Evolutionary conservation across 2,888 invertebrate genomes (phyloP).

Genomic region (Papilio demoleus): DNA sequence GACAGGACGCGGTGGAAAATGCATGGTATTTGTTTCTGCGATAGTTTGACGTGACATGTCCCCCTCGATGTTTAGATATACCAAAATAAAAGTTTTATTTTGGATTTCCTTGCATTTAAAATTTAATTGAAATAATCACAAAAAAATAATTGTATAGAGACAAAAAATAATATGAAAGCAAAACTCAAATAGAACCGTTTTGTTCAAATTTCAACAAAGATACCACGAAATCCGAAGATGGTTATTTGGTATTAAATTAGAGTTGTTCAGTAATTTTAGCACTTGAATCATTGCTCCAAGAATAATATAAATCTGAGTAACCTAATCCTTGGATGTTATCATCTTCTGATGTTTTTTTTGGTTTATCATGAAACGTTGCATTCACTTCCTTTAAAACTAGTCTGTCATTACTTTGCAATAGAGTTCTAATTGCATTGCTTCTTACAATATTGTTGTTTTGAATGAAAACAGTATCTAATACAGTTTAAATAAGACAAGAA

Average conservation of each 20-base stretch:
- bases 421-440: slow-evolving; percentile 12
- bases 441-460: background rate
- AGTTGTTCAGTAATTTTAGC: background rate
- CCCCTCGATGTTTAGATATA: slow-evolving; percentile 8
- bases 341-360: slow-evolving; percentile 29
- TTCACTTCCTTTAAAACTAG: slow-evolving; percentile 16
- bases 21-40: slow-evolving; percentile 48
- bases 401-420: background rate
- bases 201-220: background rate
- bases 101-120: background rate
- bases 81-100: background rate
- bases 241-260: background rate
- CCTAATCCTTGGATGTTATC: slow-evolving; percentile 19
- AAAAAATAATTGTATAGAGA: background rate
- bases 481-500: slow-evolving; percentile 23
- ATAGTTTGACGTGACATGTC: slow-evolving; percentile 36
- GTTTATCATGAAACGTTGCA: slow-evolving; percentile 12
- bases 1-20: slow-evolving; percentile 42
- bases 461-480: slow-evolving; percentile 34
- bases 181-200: background rate
- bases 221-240: too few relatives aligned
- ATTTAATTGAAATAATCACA: background rate
- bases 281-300: slow-evolving; percentile 22
- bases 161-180: too few relatives aligned
- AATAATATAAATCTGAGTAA: slow-evolving; percentile 6